Evolutionary conservation across 2,888 invertebrate species (phyloP).

Genomic region (Archips xylosteana): DNA sequence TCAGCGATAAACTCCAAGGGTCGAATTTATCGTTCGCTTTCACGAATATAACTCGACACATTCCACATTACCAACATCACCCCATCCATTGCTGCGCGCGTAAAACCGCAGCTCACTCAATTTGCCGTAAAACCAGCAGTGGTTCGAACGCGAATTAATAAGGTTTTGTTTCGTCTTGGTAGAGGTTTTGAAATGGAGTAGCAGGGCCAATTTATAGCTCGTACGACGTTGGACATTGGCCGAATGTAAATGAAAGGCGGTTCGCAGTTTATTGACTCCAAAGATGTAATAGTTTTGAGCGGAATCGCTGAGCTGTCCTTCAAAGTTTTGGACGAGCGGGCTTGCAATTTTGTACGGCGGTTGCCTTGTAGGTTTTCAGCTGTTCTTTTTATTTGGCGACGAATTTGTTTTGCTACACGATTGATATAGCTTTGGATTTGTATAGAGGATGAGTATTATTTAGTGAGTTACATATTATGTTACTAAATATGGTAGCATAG

Average conservation of each 20-base stretch:
- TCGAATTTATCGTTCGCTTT: constrained; percentile 58
- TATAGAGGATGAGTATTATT: no score
- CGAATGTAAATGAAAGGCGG: constrained; percentile 65
- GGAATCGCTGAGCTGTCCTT: constrained; percentile 40
- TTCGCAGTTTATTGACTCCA: constrained; percentile 62
- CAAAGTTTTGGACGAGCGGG: constrained; percentile 31
- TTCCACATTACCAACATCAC: not conserved
- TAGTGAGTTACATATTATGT: no score
- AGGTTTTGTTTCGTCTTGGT: constrained; percentile 40
- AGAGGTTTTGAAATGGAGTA: constrained; percentile 53
- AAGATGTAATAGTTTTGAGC: constrained; percentile 56
- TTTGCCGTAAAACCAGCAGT: constrained; percentile 41
- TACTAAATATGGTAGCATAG: no score
- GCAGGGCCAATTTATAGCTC: constrained; percentile 63
- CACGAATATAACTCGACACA: constrained; percentile 42
- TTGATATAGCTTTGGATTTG: no score
- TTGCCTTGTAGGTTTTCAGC: constrained; percentile 7
- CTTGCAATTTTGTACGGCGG: constrained; percentile 21
- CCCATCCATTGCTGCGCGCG: constrained; percentile 40
- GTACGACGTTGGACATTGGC: constrained; percentile 57
- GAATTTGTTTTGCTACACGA: not conserved
- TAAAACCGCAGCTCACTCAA: not conserved
- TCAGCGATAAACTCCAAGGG: constrained; percentile 65
- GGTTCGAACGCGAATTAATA: constrained; percentile 38
- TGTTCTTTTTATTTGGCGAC: constrained; percentile 19